phyloP scores from a whole-genome alignment of 2,888 invertebrate species.

The Noctua pronuba region DNA sequence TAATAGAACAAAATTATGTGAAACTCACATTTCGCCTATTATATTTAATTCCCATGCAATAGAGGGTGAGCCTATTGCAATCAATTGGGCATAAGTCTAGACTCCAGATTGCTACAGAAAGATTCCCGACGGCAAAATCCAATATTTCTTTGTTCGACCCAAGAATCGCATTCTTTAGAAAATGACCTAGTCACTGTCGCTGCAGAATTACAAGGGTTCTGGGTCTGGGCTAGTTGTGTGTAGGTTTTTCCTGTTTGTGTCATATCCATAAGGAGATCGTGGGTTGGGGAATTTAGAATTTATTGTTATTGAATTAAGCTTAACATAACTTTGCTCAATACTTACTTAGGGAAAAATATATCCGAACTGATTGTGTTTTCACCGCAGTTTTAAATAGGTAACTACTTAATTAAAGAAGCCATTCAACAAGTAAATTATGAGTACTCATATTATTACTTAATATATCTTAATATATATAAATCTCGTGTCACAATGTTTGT shows the following conservation, averaged over 20 bases:
- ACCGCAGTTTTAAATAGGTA: neutral
- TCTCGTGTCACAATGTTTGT: no score
- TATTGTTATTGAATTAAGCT: neutral
- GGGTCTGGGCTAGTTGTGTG: no score
- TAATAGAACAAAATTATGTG: no score
- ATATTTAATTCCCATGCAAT: neutral
- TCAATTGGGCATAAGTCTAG: neutral
- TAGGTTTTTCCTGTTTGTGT: neutral
- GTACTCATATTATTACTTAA: neutral
- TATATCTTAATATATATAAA: no score
- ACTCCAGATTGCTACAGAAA: neutral
- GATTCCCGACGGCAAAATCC: neutral
- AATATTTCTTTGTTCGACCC: neutral
- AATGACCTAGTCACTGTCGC: neutral
- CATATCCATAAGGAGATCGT: neutral
- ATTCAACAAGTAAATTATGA: neutral
- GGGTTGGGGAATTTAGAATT: neutral
- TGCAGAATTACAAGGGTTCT: no score
- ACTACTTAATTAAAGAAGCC: neutral
- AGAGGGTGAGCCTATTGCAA: neutral
- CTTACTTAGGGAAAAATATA: neutral
- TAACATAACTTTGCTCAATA: neutral
- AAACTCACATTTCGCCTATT: neutral
- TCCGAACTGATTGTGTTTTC: neutral
- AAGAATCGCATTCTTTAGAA: neutral